phyloP scores from a whole-genome alignment of 2,797 vertebrate genomes.

The Vespertilio murinus region DNA sequence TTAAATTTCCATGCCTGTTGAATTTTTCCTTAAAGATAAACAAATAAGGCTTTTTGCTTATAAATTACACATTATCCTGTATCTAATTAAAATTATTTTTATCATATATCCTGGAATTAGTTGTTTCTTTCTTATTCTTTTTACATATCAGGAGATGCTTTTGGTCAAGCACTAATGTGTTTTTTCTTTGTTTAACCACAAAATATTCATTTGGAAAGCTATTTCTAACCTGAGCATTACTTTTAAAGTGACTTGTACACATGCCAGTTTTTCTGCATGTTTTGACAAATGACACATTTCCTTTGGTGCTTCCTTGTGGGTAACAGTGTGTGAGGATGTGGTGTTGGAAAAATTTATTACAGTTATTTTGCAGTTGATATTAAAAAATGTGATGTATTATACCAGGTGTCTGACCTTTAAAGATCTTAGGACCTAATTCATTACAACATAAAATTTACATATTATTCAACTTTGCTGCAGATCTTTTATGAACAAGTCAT shows the following conservation, averaged over 20 bases:
- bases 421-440: conserved; percentile 90
- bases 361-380: conserved; percentile 90
- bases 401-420: conserved; percentile 90
- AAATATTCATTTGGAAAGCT: conserved; percentile 78
- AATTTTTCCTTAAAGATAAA: conserved; percentile 63
- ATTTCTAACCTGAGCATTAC: conserved; percentile 82
- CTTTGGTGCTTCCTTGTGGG: conserved; percentile 88
- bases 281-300: conserved; percentile 89
- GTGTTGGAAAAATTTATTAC: conserved; percentile 88
- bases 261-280: conserved; percentile 83
- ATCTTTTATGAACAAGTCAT: conserved; percentile 86
- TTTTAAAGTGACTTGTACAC: conserved; percentile 86
- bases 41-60: conserved; percentile 50
- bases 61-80: conserved; percentile 50
- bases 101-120: conserved; percentile 38
- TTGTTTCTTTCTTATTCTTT: conserved; percentile 21
- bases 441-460: conserved; percentile 91
- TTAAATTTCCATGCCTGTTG: conserved; percentile 59
- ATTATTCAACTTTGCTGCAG: conserved; percentile 87
- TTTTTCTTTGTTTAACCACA: conserved; percentile 80
- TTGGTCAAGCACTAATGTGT: conserved; percentile 40
- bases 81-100: conserved; percentile 61
- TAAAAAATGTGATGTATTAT: conserved; percentile 89
- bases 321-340: conserved; percentile 88
- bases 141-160: conserved; percentile 34